Evolutionary conservation across 2,888 invertebrate genomes (phyloP).

Genomic region (Drosophila subquinaria): DNA sequence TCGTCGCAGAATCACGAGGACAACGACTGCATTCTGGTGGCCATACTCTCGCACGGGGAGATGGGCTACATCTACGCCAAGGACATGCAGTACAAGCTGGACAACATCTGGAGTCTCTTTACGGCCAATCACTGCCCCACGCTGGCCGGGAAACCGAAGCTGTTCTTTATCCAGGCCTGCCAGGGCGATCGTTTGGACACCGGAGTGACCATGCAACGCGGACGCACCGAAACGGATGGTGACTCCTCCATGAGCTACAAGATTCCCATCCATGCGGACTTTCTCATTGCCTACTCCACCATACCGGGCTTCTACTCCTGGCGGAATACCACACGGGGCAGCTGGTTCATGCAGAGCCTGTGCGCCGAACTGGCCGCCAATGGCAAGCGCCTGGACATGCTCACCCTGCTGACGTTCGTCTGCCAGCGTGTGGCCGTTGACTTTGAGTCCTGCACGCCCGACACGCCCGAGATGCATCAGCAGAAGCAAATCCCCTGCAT

Average conservation of each 20-base stretch:
- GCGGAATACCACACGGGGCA: slow-evolving; percentile 96
- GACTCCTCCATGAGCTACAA: slow-evolving; percentile 88
- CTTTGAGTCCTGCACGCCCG: slow-evolving; percentile 95
- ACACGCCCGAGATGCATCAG: slow-evolving; percentile 91
- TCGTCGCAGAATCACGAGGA: slow-evolving; percentile 92
- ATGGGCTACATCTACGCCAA: slow-evolving; percentile 94
- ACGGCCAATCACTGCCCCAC: slow-evolving; percentile 93
- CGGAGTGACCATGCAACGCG: slow-evolving; percentile 88
- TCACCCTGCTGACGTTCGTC: slow-evolving; percentile 94
- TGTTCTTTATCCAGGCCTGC: slow-evolving; percentile 94
- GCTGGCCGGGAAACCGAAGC: slow-evolving; percentile 93
- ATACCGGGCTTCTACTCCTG: slow-evolving; percentile 97
- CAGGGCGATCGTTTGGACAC: slow-evolving; percentile 94
- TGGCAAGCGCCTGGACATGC: slow-evolving; percentile 91
- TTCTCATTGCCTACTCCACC: slow-evolving; percentile 96
- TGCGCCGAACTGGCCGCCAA: slow-evolving; percentile 92
- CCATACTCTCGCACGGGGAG: slow-evolving; percentile 96
- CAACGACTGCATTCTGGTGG: slow-evolving; percentile 93
- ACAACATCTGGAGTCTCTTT: slow-evolving; percentile 91
- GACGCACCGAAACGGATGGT: slow-evolving; percentile 90
- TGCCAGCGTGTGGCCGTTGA: slow-evolving; percentile 94
- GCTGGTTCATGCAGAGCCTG: slow-evolving; percentile 98
- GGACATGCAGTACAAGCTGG: slow-evolving; percentile 93
- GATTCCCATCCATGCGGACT: slow-evolving; percentile 97
- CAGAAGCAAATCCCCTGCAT: slow-evolving; percentile 97